phyloP scores from a whole-genome alignment of 2,113 vertebrate genomes.

The Mustela nigripes region DNA sequence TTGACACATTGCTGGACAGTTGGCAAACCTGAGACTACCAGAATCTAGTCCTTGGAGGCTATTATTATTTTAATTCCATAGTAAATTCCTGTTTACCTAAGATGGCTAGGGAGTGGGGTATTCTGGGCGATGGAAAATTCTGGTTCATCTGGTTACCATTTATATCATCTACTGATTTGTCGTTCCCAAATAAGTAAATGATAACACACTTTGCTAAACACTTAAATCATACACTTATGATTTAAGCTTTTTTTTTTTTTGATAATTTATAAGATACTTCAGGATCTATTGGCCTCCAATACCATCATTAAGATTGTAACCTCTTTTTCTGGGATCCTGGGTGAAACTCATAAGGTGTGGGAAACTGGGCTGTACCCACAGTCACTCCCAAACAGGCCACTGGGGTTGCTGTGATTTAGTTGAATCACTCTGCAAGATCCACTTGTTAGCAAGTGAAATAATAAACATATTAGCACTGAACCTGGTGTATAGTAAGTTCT shows the following conservation, averaged over 20 bases:
- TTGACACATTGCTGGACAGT: constrained; percentile 66
- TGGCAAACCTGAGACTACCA: constrained; percentile 38
- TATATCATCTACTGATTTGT: constrained; percentile 57
- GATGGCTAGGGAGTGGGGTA: constrained; percentile 40
- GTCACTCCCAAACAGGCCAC: not conserved
- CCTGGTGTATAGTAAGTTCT: not conserved
- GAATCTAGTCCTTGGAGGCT: constrained; percentile 39
- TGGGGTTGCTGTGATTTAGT: not conserved
- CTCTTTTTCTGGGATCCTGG: constrained; percentile 9
- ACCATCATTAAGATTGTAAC: not conserved
- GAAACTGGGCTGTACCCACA: not conserved
- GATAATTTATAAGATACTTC: constrained; percentile 45
- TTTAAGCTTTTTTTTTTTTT: constrained; percentile 40
- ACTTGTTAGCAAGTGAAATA: not conserved
- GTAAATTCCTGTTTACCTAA: constrained; percentile 67
- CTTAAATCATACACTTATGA: constrained; percentile 32
- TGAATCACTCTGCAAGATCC: not conserved
- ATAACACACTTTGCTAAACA: constrained; percentile 52
- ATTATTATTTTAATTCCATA: constrained; percentile 62
- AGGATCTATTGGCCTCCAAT: not conserved
- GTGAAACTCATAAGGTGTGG: constrained; percentile 12
- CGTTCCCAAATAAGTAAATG: constrained; percentile 69
- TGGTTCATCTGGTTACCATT: constrained; percentile 69
- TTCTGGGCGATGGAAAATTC: constrained; percentile 76
- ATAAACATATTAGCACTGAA: not conserved